These are phyloP conservation scores for Corella eumyota DNA, from an alignment of 23 tunicate species.

Conservation along the genomic window DNA sequence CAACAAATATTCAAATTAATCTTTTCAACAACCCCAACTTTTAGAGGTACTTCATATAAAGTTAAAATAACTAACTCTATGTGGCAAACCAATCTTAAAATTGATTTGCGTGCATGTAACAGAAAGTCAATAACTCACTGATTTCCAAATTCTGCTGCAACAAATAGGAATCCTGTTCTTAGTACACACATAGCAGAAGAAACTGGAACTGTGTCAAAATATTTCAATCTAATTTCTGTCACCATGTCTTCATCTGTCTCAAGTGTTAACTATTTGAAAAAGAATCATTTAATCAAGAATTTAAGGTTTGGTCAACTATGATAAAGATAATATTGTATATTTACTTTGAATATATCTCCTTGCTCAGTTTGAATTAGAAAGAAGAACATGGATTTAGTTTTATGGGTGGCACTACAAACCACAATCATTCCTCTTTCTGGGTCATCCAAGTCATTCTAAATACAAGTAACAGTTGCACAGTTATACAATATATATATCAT, in stretches of 20 bases:
- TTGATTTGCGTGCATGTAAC: too few species aligned
- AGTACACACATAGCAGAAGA: conserved; percentile 91
- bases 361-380: conserved; percentile 94
- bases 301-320: too few species aligned
- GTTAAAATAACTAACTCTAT: too few species aligned
- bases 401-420: conserved; percentile 90
- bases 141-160: conserved; percentile 90
- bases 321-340: not conserved
- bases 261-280: conserved; percentile 45
- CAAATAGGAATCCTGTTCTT: conserved; percentile 94
- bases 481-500: too few species aligned
- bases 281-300: not conserved
- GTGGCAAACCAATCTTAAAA: too few species aligned
- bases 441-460: conserved; percentile 86
- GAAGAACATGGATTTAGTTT: conserved; percentile 91
- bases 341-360: conserved; percentile 96
- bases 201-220: conserved; percentile 96
- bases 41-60: too few species aligned
- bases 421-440: conserved; percentile 93
- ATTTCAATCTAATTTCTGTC: conserved; percentile 88
- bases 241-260: conserved; percentile 99
- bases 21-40: too few species aligned
- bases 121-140: conserved; percentile 62
- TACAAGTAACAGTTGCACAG: too few species aligned
- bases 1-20: too few species aligned